Evolutionary conservation across 2,888 invertebrate genomes (phyloP), one percentile per base, ranked within the genome.

Genomic region (Mythimna loreyi): DNA sequence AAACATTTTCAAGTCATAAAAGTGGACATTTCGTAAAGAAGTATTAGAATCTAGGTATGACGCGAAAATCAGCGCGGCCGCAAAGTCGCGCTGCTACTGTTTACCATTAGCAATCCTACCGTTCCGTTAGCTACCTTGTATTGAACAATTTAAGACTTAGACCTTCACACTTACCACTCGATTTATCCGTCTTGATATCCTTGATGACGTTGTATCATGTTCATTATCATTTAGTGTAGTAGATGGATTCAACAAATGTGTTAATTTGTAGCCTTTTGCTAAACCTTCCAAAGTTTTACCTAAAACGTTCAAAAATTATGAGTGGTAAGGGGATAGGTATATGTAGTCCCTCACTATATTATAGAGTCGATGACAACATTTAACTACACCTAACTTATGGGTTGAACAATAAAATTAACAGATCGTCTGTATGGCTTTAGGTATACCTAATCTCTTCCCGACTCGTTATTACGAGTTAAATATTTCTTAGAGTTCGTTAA

Each of bases 201-300:
- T 86, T 25, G 91, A 89, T 21, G 92, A 87, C 64, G 68, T 79
- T 56, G 87, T 75, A 58, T 82, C 76, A 61, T 75, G 71, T 49
- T 81, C 72, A 68, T 72, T 78, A 72, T 78, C 69, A 79, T 75
- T 74, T 75, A 83, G 78, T 61, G 78, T 71, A 28, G 70, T 62
- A 23, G 88, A 58, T 61, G 77, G 71, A 75, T 84, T 87, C 53
- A 94, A 76, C 67, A 92, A 70, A 81, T 92, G 86, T 11, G 90
- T 87, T 67, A 95, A 77, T 85, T 94, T 94, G 70, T 94, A 95
- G 21, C 93, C 93, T 79, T 92, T 93, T 43, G 94, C 94, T 64
- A 96, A 79, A 73, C 92, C 86, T 75, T 95, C 94, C 28, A 96
- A 81, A 16, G 96, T 95, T 91, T 93, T 95, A 49, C 95, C 96